Base-by-base conservation (phyloP, 92 coral and sea anemone genomes). In the Blastomussa wellsi region DNA sequence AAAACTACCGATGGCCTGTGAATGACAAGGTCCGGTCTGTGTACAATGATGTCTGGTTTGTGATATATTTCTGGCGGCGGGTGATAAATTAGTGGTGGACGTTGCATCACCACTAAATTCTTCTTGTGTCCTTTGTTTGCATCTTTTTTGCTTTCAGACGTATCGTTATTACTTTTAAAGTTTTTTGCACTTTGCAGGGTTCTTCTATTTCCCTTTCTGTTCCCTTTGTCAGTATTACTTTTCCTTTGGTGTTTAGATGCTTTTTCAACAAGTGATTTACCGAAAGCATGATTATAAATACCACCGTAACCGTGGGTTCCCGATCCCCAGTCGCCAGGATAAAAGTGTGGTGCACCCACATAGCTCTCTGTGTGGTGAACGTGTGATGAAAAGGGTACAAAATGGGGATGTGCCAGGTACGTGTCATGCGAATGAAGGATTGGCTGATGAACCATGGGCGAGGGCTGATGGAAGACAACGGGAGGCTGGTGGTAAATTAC, bases 1-100 rank as follows among this genome's bases (percentile, higher is more conserved):
- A 91, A 93, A 17, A 95, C 97, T 10, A 95, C 92, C 12, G 98
- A 95, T 2, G 98, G 98, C 48, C 98, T 92, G 84, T 95, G 98
- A 67, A 95, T 90, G 1, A 93, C 95, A 32, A 95, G 86, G 59
- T 95, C 98, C 28, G 98, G 97, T 77, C 98, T 81, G 70, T 95
- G 98, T 3, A 95, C 80, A 37, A 95, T 80, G 22, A 95, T 85
- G 65, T 90, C 94, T 33, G 98, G 98, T 37, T 94, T 89, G 66
- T 95, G 95, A 76, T 95, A 95, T n/a, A 95, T 85, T 78, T 95
- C 98, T 44, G 98, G 98, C 10, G 98, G 98, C 3, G 98, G 98
- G 79, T 95, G 98, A 78, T 95, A 95, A 28, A 95, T 90, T 29
- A 95, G 91, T 42, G 98, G 95, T 9, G 98, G 98, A n/a, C 98